Base-by-base conservation (phyloP, 2,888 invertebrate species). In the Drosophila phalerata region DNA sequence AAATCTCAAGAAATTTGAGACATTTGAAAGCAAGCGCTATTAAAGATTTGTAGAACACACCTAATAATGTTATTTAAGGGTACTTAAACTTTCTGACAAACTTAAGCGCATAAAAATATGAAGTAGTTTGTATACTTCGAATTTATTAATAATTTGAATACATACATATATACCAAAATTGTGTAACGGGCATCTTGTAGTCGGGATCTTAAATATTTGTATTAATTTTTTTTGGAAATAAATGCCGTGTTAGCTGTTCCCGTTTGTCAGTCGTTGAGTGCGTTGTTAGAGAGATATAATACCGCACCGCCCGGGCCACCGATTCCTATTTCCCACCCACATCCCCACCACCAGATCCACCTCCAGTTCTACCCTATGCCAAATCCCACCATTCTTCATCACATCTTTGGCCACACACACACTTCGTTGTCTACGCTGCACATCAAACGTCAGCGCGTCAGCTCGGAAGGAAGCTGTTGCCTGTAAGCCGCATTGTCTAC, bases 381-480 rank as follows among this genome's bases (percentile, higher is more conserved):
- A 25, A 28, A 34, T 25, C 13, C 28, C 37, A 28, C 19, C 45
- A 48, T 17, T 11, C 43, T 51, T 17, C 25, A n/a, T 25, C 30
- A 2, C 19, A 38, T 22, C 42, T 42, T 19, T 32, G 9, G 13
- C 19, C 28, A 38, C 30, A 57, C 45, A 52, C 37, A 38, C 19
- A 34, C 11, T 17, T 51, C 51, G 37, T 57, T 38, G 73, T 66
- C 66, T 62, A 57, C 45, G 56, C 55, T 74, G 79, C 76, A 77
- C 79, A 79, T 77, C 79, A 77, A 77, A 74, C 75, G 79, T 79
- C 66, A 72, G 37, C 81, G 78, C 78, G 69, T 77, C 85, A 81
- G 82, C 75, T 79, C 85, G 88, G 80, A 85, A 82, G 88, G 85
- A 86, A 85, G 89, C 89, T 80, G 83, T 88, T 84, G 78, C 69